Evolutionary conservation across 2,797 vertebrate genomes (phyloP), one percentile per base, ranked within the genome.

Genomic region (Manis javanica): DNA sequence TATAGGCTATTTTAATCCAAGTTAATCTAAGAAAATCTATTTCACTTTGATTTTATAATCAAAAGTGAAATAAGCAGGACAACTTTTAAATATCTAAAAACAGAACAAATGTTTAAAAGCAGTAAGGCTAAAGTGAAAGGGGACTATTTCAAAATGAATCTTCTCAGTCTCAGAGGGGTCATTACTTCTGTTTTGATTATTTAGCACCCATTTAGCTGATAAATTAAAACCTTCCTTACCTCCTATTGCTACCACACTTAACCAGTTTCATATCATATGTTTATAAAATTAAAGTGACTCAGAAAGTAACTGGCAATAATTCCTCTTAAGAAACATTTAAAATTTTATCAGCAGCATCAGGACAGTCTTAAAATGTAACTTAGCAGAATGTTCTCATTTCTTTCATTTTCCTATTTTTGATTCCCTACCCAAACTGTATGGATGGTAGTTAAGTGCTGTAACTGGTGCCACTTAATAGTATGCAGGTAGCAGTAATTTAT

Each of bases 401-500:
- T 98, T 97, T 98, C 97, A 98, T 66, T 93, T 98, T 98, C 96
- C 97, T 11, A 78, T 96, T 97, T 98, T 79, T 98, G 89, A 97
- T 96, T 98, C 92, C 93, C 68, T 90, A 97, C 74, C 61, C 78
- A 97, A 87, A 96, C 69, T 95, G 87, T 74, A 97, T 86, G 97
- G 97, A 89, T 96, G 97, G 97, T 90, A 97, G 92, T 96, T 97
- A 97, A 98, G 94, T 96, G 96, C 75, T 92, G 39, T 68, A 55
- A 81, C 82, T 95, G 78, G 96, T 97, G 97, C 93, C 85, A 98
- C 97, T 98, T 98, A 98, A 97, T 93, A 97, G 93, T 95, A 98
- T 64, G 87, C 95, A 98, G 97, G 97, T 92, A 96, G 90, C n/a
- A 96, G 97, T 97, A 97, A 98, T 98, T 98, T 98, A 98, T 98